A percentile compares a stretch with the other conserved stretches of the same genome.
Conservation (phyloP, 2,888 invertebrate genomes). For the Calliopum simillimum region DNA sequence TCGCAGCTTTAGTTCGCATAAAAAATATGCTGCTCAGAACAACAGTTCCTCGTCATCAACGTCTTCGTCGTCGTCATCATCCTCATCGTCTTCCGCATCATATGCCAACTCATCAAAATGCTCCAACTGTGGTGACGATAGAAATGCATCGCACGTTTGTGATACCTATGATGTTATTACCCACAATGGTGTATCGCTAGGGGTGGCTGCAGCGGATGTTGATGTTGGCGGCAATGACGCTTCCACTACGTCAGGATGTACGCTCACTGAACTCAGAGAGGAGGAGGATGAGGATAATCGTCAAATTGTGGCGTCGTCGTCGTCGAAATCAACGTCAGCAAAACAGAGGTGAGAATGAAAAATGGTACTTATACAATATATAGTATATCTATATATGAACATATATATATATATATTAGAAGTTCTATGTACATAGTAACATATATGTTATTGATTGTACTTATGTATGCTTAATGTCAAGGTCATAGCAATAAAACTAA, state of each 20-base stretch:
- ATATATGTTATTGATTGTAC: too few species aligned
- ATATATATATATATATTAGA: too few species aligned
- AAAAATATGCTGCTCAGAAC: slow-evolving; percentile 45
- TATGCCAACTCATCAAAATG: background rate
- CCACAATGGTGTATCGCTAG: background rate
- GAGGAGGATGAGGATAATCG: slow-evolving; percentile 17
- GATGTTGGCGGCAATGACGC: background rate
- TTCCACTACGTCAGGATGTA: background rate
- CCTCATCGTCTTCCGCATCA: background rate
- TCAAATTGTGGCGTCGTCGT: background rate
- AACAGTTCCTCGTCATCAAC: background rate
- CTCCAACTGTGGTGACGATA: slow-evolving; percentile 1
- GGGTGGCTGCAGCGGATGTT: background rate
- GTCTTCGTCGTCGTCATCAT: slow-evolving; percentile 13
- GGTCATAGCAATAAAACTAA: too few species aligned
- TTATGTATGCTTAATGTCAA: too few species aligned
- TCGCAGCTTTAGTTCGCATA: slow-evolving; percentile 56
- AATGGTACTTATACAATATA: too few species aligned
- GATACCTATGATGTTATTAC: too few species aligned
- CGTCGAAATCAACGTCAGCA: background rate
- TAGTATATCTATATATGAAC: too few species aligned
- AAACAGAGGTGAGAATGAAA: background rate
- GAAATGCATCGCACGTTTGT: too few species aligned
- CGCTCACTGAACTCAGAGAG: slow-evolving; percentile 8
- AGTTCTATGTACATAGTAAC: too few species aligned